These are phyloP conservation scores for Zoanthus gigantus DNA, from an alignment of 92 coral and sea anemone species.

Conservation along the genomic window DNA sequence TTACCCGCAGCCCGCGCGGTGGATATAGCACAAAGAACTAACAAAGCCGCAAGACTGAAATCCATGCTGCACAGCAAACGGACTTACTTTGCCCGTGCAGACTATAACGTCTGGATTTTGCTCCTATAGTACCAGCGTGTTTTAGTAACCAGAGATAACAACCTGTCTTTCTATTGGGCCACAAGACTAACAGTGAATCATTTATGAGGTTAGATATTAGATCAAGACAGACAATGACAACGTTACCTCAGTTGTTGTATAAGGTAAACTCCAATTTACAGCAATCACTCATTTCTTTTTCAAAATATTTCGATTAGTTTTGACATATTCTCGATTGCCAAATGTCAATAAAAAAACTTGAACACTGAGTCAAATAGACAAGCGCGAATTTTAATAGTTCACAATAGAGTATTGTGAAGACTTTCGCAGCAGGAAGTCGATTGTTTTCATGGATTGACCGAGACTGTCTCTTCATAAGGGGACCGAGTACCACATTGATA, in stretches of 20 bases:
- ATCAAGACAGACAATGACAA: conserved; percentile 11
- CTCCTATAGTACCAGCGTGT: conserved; percentile 19
- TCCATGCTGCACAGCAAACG: conserved; percentile 40
- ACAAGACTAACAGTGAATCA: neutral
- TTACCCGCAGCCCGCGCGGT: conserved; percentile 45
- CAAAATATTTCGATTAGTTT: conserved; percentile 35
- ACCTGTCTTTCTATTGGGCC: conserved; percentile 21
- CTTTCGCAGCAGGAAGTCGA: neutral
- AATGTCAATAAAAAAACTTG: too few species aligned
- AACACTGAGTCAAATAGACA: neutral
- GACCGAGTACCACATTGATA: neutral
- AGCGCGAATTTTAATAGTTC: neutral
- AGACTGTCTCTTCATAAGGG: neutral
- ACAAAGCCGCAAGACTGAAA: conserved; percentile 16
- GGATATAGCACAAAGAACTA: conserved; percentile 15
- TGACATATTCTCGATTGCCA: conserved; percentile 33
- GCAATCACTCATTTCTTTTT: conserved; percentile 21
- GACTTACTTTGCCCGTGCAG: conserved; percentile 29
- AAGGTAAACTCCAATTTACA: conserved; percentile 45
- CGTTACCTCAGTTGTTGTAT: conserved; percentile 41
- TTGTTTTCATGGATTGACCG: neutral
- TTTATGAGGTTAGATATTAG: conserved; percentile 20
- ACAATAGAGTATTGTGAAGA: neutral
- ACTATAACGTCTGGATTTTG: conserved; percentile 27
- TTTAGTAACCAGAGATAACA: neutral